Evolutionary conservation across 2,888 invertebrate species (phyloP), one percentile per base, ranked within the genome.

Genomic region (Brachyptera risi): DNA sequence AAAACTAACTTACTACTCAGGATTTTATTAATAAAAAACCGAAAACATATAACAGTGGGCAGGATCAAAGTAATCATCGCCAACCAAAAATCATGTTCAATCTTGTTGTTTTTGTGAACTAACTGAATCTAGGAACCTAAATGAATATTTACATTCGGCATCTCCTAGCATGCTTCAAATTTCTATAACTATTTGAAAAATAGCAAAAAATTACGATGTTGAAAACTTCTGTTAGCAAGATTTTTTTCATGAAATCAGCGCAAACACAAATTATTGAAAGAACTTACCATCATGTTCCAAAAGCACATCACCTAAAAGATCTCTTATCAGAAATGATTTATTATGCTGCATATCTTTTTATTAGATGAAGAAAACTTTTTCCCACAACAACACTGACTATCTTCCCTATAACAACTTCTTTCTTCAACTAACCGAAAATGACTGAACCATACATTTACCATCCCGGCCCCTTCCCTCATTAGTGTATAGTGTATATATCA

Each of bases 251-350:
- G 37, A 1, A 24, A 19, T 19, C 1, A 1, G 17, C 4, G 3
- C 17, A 4, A 5, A 49, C 15, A 13, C 31, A 27, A 54, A 56
- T 15, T 35, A 37, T 23, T 27, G 17, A 9, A 26, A 51, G 15
- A 9, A 31, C 54, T 47, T 17, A 81, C 82, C 80, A 66, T 78
- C 78, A 63, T 74, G 70, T 38, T 74, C 73, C 42, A 73, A 74
- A 67, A 88, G 73, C 64, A 88, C 86, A 71, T 92, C 92, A 13
- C 92, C 88, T 58, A 92, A 80, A 49, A 92, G 81, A 74, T 92
- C 92, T 71, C 87, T 85, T 67, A 92, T 92, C 64, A 92, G 76
- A 75, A 92, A 92, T 9, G 92, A 92, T 73, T 91, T 91, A 69
- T 40, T 63, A 51, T 61, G 66, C 63, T 75, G 75, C 76, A 75